Evolutionary conservation across 2,888 invertebrate genomes (phyloP).

Genomic region (Brenthis daphne): DNA sequence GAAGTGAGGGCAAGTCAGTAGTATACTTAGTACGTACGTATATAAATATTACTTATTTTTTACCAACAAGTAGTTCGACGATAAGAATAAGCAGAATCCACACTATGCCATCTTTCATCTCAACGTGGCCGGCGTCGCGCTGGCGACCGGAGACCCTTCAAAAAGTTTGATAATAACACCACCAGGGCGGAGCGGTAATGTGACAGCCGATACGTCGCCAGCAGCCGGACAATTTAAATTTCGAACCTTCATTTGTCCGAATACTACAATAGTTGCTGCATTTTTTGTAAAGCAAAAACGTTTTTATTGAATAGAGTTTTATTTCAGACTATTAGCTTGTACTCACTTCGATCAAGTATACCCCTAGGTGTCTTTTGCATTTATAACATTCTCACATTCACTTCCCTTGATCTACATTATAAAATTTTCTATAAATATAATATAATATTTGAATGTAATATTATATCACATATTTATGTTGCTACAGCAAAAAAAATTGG

Average conservation of each 20-base stretch:
- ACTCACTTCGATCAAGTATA: too few species aligned
- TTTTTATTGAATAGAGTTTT: neutral
- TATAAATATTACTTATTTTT: too few species aligned
- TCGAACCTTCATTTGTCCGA: slow-evolving; percentile 53
- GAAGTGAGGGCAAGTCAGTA: neutral
- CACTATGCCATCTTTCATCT: slow-evolving; percentile 48
- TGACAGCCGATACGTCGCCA: slow-evolving; percentile 82
- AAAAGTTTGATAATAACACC: slow-evolving; percentile 80
- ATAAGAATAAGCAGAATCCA: slow-evolving; percentile 46
- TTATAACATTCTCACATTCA: too few species aligned
- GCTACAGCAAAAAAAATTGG: too few species aligned
- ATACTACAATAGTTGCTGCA: slow-evolving; percentile 39
- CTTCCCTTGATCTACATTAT: too few species aligned
- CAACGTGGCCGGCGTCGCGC: slow-evolving; percentile 60
- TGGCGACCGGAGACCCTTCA: slow-evolving; percentile 78
- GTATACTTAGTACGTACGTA: neutral
- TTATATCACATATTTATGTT: too few species aligned
- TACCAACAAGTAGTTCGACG: slow-evolving; percentile 14
- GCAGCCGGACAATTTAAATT: slow-evolving; percentile 66
- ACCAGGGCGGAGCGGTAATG: slow-evolving; percentile 68
- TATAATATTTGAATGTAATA: too few species aligned
- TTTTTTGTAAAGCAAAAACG: slow-evolving; percentile 7
- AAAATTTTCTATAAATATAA: too few species aligned
- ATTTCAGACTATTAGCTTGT: neutral
- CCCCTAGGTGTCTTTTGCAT: too few species aligned